Conservation (phyloP, 2,113 vertebrate genomes). For the Siniperca chuatsi region DNA sequence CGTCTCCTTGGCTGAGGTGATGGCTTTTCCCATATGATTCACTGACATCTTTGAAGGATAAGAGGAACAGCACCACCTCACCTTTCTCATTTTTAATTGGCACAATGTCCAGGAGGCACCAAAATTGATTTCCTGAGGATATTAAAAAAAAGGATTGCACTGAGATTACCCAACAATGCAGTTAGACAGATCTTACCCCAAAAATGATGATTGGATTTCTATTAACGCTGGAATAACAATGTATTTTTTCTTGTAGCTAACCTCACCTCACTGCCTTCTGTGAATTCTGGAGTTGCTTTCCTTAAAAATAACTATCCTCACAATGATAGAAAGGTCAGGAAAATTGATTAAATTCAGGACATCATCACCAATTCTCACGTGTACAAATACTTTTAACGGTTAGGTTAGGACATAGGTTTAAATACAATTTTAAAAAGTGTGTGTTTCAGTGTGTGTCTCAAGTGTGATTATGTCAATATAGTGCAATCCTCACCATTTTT, state of each 20-base stretch:
- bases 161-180: background rate
- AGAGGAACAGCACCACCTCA: slow-evolving; percentile 95
- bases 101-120: slow-evolving; percentile 95
- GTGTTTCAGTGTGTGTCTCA: background rate
- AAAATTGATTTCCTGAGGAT: slow-evolving; percentile 87
- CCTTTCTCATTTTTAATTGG: slow-evolving; percentile 98
- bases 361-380: background rate
- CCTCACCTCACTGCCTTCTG: background rate
- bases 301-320: background rate
- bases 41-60: slow-evolving; percentile 96
- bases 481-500: slow-evolving; percentile 88
- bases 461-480: background rate
- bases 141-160: slow-evolving; percentile 19
- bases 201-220: slow-evolving; percentile 16
- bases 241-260: background rate
- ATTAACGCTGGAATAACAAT: background rate
- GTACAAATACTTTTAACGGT: too few relatives aligned
- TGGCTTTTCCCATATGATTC: slow-evolving; percentile 85
- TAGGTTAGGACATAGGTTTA: background rate
- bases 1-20: slow-evolving; percentile 80
- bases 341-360: background rate
- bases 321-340: background rate
- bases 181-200: background rate
- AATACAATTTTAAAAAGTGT: background rate
- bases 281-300: background rate